These are phyloP conservation scores for Gobio occitaniae DNA, from an alignment of 2,797 vertebrate species.

Conservation along the genomic window DNA sequence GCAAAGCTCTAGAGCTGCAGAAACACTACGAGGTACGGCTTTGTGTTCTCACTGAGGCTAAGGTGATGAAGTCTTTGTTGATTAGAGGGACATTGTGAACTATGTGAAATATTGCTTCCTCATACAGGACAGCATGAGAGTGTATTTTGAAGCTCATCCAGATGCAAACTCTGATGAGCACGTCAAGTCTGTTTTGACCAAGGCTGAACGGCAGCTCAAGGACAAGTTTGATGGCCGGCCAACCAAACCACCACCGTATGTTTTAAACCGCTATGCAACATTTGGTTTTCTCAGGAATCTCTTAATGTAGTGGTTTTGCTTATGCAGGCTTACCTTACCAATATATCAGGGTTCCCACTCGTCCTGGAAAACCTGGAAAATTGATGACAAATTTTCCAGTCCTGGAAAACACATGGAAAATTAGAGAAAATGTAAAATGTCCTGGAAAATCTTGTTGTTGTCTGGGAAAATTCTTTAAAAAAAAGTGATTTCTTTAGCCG, in stretches of 20 bases:
- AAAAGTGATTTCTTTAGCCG: too few relatives aligned
- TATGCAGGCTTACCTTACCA: background rate
- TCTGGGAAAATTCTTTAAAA: too few relatives aligned
- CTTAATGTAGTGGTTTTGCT: constrained; percentile 16
- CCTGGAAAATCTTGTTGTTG: too few relatives aligned
- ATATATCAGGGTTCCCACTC: too few relatives aligned
- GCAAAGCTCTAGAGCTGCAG: constrained; percentile 84
- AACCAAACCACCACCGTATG: constrained; percentile 83
- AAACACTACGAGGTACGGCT: constrained; percentile 79
- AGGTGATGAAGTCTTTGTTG: background rate
- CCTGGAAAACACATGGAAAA: too few relatives aligned
- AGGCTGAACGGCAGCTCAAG: constrained; percentile 83
- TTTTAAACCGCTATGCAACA: constrained; percentile 25
- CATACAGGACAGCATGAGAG: constrained; percentile 76
- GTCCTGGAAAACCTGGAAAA: too few relatives aligned
- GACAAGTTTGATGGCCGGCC: constrained; percentile 85
- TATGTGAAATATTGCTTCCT: constrained; percentile 5
- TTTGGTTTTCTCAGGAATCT: constrained; percentile 10
- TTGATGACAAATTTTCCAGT: too few relatives aligned
- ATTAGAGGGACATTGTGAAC: background rate
- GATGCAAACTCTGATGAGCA: constrained; percentile 77
- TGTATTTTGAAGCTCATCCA: constrained; percentile 78
- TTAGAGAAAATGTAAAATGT: too few relatives aligned
- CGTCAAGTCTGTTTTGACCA: constrained; percentile 82
- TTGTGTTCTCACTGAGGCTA: background rate